Evolutionary conservation across 92 coral and sea anemone genomes (phyloP), one percentile per base, ranked within the genome.

Genomic region (Muricea muricata): DNA sequence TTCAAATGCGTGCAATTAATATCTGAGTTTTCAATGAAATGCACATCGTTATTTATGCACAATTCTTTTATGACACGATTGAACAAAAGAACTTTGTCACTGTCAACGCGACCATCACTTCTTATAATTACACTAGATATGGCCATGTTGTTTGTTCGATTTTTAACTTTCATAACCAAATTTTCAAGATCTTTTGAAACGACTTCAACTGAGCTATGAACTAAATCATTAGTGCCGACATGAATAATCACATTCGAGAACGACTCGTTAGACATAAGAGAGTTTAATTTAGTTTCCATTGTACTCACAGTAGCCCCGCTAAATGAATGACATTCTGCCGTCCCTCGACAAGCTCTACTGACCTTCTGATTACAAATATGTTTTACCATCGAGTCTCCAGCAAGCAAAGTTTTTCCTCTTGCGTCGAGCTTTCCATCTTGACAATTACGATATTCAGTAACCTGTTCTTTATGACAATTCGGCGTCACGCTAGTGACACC

Each of bases 11-110:
- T 40, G 15, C 37, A 31, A 65, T 26, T 65, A 25, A 80, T 80
- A 60, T 60, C 63, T 71, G 56, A 33, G 84, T 80, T 80, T 52
- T 80, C 84, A 57, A 80, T 80, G 71, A 52, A 80, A 33, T 70
- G 31, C 45, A 80, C 84, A 57, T 80, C 63, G 3, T 5, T 24
- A 7, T 65, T 65, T 2, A 23, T 65, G 14, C 72, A 65, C 72
- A 39, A 65, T 29, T 65, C 18, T 2, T 65, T 65, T 15, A 35
- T 23, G 21, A 65, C 15, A 28, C 37, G 32, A 65, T 65, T 65
- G 8, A 65, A 20, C 21, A 29, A 29, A 28, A 24, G 37, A 8
- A 65, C 31, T 65, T 26, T 65, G 4, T 29, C 72, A 10, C 40
- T 15, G 32, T 31, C 5, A 12, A 65, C 72, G 4, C 37, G 37